These are phyloP conservation scores for Falco biarmicus DNA, from an alignment of 2,797 vertebrate genomes.

Conservation along the genomic window DNA sequence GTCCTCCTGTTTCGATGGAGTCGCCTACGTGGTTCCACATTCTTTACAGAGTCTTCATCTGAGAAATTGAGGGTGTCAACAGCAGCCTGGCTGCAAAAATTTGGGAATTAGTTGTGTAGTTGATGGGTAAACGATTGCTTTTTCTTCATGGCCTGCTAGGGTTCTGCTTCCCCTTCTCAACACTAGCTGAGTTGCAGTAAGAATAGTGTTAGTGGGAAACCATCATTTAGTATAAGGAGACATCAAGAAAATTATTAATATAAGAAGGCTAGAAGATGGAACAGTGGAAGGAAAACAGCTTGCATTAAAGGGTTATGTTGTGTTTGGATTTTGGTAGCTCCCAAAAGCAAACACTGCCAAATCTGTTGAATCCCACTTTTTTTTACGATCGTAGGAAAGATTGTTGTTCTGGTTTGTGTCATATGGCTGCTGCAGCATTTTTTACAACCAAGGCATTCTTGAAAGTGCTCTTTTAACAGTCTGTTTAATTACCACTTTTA, in stretches of 20 bases:
- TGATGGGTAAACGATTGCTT: not conserved
- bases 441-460: not conserved
- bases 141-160: not conserved
- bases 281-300: not conserved
- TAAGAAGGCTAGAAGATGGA: not conserved
- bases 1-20: not conserved
- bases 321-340: not conserved
- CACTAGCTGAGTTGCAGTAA: not conserved
- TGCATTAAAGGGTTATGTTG: not conserved
- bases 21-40: accelerated
- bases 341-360: not conserved
- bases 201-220: not conserved
- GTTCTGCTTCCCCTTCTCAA: not conserved
- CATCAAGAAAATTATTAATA: not conserved
- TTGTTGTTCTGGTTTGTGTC: not conserved
- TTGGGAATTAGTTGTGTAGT: not conserved
- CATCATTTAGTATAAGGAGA: not conserved
- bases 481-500: not conserved
- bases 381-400: not conserved
- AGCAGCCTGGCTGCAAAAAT: not conserved
- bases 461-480: not conserved
- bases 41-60: not conserved
- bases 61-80: not conserved
- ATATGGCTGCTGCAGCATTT: not conserved
- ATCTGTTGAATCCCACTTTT: not conserved